A percentile compares a stretch with the other conserved stretches of the same genome.
phyloP scores from a whole-genome alignment of 2,113 vertebrate species.

The Hydrochoerus hydrochaeris region DNA sequence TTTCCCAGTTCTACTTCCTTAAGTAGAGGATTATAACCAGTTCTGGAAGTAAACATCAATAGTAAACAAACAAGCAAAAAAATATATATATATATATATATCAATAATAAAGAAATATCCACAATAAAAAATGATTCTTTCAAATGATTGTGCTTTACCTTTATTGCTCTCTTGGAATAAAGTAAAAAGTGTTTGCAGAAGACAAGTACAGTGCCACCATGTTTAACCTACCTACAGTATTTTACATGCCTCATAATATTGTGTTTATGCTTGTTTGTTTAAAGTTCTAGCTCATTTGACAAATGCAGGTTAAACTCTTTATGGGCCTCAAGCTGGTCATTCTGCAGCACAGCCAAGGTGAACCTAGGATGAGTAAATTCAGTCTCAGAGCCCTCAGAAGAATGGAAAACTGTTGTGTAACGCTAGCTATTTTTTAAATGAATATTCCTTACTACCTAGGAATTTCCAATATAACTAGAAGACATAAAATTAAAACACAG shows the following conservation, averaged over 20 bases:
- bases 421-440: neutral
- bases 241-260: neutral
- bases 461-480: neutral
- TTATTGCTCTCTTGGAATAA: neutral
- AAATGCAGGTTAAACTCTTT: neutral
- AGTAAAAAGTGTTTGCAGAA: neutral
- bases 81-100: neutral
- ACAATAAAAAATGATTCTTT: neutral
- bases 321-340: neutral
- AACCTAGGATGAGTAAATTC: neutral
- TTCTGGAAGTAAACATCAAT: neutral
- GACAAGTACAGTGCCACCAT: neutral
- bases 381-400: neutral
- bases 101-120: neutral
- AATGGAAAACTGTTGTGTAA: neutral
- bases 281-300: neutral
- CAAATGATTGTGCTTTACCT: neutral
- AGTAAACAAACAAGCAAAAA: neutral
- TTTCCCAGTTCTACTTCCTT: neutral
- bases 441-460: neutral
- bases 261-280: neutral
- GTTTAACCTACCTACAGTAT: too few relatives aligned
- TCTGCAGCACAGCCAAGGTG: neutral
- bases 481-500: neutral
- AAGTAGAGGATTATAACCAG: neutral